Percentiles rank a stretch among this genome's conserved stretches.
These are phyloP conservation scores for Pica pica DNA, from an alignment of 2,113 vertebrate species.

Conservation along the genomic window DNA sequence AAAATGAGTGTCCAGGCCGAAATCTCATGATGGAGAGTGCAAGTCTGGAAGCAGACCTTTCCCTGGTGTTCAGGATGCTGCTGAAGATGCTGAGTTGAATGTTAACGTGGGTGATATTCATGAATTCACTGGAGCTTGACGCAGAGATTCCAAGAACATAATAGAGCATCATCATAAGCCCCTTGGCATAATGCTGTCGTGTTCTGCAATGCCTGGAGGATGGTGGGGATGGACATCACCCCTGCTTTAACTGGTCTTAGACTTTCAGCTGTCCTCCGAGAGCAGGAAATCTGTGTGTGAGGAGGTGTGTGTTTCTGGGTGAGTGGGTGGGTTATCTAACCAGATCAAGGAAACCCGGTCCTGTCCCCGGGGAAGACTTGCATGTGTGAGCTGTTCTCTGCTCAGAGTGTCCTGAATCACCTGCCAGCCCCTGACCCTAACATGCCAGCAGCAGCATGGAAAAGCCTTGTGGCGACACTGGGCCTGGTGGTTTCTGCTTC, in stretches of 20 bases:
- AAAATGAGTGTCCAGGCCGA: background rate
- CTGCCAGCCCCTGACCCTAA: background rate
- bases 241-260: background rate
- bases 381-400: background rate
- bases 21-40: background rate
- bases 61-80: background rate
- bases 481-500: background rate
- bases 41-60: background rate
- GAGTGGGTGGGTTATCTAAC: conserved; percentile 50
- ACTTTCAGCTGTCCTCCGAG: background rate
- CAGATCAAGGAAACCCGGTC: background rate
- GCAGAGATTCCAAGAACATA: background rate
- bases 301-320: background rate
- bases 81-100: background rate
- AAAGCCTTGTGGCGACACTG: background rate
- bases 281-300: background rate
- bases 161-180: background rate
- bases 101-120: background rate
- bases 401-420: background rate
- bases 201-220: background rate
- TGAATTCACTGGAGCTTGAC: background rate
- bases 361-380: background rate
- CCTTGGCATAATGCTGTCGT: accelerated
- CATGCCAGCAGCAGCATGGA: background rate
- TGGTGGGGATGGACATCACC: background rate